Evolutionary conservation across 2,113 vertebrate species (phyloP).

Genomic region (Sylvilagus bachmani): DNA sequence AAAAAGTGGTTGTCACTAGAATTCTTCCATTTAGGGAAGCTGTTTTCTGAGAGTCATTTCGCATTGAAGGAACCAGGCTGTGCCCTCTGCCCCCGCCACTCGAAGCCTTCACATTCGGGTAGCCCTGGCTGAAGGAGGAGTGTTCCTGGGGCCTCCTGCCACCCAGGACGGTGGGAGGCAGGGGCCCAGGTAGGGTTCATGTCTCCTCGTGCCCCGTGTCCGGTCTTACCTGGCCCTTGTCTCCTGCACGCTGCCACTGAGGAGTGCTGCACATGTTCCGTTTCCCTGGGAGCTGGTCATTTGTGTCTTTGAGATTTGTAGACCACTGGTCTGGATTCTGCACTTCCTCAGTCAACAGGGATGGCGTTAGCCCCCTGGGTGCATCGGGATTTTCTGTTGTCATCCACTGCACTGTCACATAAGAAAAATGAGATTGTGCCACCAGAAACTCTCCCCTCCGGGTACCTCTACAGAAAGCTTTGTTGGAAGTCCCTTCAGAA

Average conservation of each 20-base stretch:
- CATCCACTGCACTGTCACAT: neutral
- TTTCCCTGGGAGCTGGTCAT: neutral
- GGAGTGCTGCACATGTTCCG: fast-evolving
- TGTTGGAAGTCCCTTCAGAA: neutral
- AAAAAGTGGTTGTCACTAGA: neutral
- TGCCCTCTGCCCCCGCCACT: too few relatives aligned
- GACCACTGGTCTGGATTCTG: neutral
- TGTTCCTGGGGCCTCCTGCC: neutral
- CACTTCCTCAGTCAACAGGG: too few relatives aligned
- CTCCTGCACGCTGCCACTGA: fast-evolving
- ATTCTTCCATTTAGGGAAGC: neutral
- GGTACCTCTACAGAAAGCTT: neutral
- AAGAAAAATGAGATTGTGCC: neutral
- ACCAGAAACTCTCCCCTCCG: neutral
- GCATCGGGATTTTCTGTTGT: neutral
- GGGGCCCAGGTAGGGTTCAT: too few relatives aligned
- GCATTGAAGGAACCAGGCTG: fast-evolving
- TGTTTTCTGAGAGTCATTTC: neutral
- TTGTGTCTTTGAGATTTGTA: neutral
- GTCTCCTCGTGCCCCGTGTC: too few relatives aligned
- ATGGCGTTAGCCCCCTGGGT: fast-evolving
- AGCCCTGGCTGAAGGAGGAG: neutral
- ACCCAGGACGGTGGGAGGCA: neutral
- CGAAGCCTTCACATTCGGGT: fast-evolving
- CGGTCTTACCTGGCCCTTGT: neutral